Evolutionary conservation across 2,113 vertebrate genomes (phyloP).

Genomic region (Mormyrus lacerda): DNA sequence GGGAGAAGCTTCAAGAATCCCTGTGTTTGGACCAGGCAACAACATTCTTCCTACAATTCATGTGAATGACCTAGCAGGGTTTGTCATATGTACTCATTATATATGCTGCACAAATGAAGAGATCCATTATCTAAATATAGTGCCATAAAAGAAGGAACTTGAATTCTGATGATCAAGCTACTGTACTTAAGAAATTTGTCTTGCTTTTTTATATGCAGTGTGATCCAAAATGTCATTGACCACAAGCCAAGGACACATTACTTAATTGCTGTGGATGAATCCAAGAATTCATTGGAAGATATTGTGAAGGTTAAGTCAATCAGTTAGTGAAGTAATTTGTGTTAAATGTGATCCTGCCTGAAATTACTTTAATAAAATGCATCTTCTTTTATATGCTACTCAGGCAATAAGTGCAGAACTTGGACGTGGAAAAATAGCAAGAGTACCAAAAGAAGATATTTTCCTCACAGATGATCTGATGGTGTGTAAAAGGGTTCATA

Average conservation of each 20-base stretch:
- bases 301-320: slow-evolving; percentile 68
- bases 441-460: slow-evolving; percentile 62
- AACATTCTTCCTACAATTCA: slow-evolving; percentile 83
- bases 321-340: neutral
- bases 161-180: neutral
- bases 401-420: slow-evolving; percentile 68
- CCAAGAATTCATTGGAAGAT: slow-evolving; percentile 66
- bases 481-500: slow-evolving; percentile 52
- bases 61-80: slow-evolving; percentile 78
- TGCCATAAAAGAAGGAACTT: neutral
- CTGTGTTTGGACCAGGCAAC: slow-evolving; percentile 74
- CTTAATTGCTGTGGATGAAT: slow-evolving; percentile 75
- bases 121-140: neutral
- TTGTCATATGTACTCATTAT: slow-evolving; percentile 26
- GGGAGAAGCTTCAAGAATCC: slow-evolving; percentile 58
- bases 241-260: slow-evolving; percentile 63
- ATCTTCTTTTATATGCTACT: neutral
- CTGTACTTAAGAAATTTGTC: neutral
- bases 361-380: neutral
- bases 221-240: slow-evolving; percentile 76
- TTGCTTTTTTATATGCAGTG: slow-evolving; percentile 51
- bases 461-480: slow-evolving; percentile 68
- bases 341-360: neutral
- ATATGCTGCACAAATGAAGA: neutral
- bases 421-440: slow-evolving; percentile 71